Conservation (phyloP, 1,140 invertebrate genomes). For the Octopus sinensis region DNA sequence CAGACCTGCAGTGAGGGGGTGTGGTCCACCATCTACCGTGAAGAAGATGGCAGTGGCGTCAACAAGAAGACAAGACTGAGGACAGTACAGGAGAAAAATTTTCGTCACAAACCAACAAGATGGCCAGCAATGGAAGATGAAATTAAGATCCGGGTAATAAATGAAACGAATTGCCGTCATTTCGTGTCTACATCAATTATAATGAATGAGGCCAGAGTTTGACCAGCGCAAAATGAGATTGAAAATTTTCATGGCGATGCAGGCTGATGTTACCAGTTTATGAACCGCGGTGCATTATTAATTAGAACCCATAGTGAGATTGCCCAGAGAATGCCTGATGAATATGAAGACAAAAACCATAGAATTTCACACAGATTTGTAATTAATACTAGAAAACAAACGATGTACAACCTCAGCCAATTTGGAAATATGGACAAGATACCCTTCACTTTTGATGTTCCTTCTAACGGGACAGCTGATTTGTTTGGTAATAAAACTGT, state of each 20-base stretch:
- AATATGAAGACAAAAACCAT: slow-evolving; percentile 1
- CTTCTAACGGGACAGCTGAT: slow-evolving; percentile 4
- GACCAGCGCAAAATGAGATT: neutral
- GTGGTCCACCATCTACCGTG: neutral
- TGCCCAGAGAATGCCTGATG: slow-evolving; percentile 7
- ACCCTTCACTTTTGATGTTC: neutral
- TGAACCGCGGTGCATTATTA: neutral
- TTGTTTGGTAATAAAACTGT: neutral
- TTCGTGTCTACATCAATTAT: neutral
- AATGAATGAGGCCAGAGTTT: neutral
- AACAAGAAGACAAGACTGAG: slow-evolving; percentile 7
- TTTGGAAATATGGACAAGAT: neutral
- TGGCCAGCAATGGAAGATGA: neutral
- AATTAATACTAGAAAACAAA: slow-evolving; percentile 5
- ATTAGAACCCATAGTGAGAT: neutral
- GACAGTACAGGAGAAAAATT: slow-evolving; percentile 4
- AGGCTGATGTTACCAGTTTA: slow-evolving; percentile 3
- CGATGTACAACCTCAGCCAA: neutral
- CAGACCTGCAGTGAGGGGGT: slow-evolving; percentile 3
- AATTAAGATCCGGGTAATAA: slow-evolving; percentile 1
- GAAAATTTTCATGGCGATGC: slow-evolving; percentile 4
- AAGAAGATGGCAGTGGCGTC: neutral
- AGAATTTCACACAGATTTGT: slow-evolving; percentile 8
- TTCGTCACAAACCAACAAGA: slow-evolving; percentile 4
- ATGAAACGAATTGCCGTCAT: slow-evolving; percentile 1